Percentiles rank a stretch among this genome's conserved stretches.
phyloP scores from a whole-genome alignment of 1,140 invertebrate species.

The Trissolcus basalis region DNA sequence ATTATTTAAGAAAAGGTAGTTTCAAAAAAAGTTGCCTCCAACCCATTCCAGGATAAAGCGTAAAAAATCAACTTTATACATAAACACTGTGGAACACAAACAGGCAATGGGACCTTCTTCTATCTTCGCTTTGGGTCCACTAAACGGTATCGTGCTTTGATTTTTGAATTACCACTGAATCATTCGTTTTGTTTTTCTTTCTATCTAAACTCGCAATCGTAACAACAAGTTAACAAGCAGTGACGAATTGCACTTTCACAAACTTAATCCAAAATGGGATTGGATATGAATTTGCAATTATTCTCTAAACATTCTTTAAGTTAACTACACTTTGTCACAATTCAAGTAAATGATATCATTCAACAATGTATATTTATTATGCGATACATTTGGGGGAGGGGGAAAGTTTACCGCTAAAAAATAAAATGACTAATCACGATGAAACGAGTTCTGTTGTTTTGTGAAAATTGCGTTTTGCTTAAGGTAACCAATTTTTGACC shows the following conservation, averaged over 20 bases:
- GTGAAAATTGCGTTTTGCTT: too few species aligned
- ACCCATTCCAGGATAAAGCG: conserved; percentile 27
- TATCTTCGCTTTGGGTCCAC: conserved; percentile 25
- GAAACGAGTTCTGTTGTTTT: too few species aligned
- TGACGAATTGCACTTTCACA: conserved; percentile 10
- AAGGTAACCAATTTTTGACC: too few species aligned
- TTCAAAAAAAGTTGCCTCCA: conserved; percentile 9
- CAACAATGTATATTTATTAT: too few species aligned
- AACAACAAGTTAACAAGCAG: conserved; percentile 26
- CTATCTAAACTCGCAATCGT: conserved; percentile 32
- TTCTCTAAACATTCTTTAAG: too few species aligned
- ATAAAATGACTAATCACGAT: too few species aligned
- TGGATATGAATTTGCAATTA: neutral
- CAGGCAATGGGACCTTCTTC: conserved; percentile 9
- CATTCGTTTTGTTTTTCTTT: conserved; percentile 9
- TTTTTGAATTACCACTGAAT: conserved; percentile 26
- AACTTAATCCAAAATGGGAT: conserved; percentile 10
- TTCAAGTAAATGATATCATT: too few species aligned
- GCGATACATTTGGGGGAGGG: too few species aligned
- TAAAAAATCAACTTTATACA: conserved; percentile 23
- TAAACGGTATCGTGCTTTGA: conserved; percentile 16
- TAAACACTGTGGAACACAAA: conserved; percentile 10
- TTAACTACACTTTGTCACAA: too few species aligned
- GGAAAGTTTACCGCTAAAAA: too few species aligned
- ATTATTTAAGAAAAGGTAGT: conserved; percentile 18